Evolutionary conservation across 2,113 vertebrate species (phyloP).

Genomic region (Circaetus gallicus): DNA sequence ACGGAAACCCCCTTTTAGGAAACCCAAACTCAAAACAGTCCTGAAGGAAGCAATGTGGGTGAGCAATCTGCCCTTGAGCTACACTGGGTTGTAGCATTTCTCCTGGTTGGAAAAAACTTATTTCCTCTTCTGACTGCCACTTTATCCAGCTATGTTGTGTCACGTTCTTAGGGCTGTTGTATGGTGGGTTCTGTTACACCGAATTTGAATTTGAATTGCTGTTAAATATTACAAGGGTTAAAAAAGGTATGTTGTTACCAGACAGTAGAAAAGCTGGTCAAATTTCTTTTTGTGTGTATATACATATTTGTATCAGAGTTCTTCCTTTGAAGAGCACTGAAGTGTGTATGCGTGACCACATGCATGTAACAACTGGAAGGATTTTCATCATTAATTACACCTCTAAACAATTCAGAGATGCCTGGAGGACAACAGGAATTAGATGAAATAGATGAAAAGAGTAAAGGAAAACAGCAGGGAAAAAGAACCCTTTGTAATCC

Average conservation of each 20-base stretch:
- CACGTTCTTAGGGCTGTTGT: constrained; percentile 9
- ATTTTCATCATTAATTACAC: constrained; percentile 51
- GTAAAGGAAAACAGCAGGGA: constrained; percentile 3
- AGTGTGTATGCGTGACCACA: background rate
- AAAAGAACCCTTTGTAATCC: constrained; percentile 29
- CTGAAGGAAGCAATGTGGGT: constrained; percentile 70
- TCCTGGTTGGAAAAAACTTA: constrained; percentile 65
- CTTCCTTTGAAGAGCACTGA: constrained; percentile 31
- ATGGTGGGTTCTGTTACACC: background rate
- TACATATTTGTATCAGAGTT: background rate
- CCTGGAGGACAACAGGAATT: constrained; percentile 50
- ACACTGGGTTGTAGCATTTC: constrained; percentile 59
- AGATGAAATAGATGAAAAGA: constrained; percentile 45
- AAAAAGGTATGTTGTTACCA: background rate
- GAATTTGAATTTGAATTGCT: background rate
- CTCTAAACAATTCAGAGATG: constrained; percentile 39
- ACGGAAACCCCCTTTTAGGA: constrained; percentile 57
- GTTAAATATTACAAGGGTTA: background rate
- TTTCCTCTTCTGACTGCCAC: constrained; percentile 71
- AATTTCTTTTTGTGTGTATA: background rate
- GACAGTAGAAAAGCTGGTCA: background rate
- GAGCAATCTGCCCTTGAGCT: constrained; percentile 73
- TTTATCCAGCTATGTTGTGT: constrained; percentile 68
- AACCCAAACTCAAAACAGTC: constrained; percentile 67
- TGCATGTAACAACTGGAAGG: constrained; percentile 52